A percentile compares a stretch with the other conserved stretches of the same genome.
Conservation (phyloP, 2,888 invertebrate species). For the Agrochola macilenta region DNA sequence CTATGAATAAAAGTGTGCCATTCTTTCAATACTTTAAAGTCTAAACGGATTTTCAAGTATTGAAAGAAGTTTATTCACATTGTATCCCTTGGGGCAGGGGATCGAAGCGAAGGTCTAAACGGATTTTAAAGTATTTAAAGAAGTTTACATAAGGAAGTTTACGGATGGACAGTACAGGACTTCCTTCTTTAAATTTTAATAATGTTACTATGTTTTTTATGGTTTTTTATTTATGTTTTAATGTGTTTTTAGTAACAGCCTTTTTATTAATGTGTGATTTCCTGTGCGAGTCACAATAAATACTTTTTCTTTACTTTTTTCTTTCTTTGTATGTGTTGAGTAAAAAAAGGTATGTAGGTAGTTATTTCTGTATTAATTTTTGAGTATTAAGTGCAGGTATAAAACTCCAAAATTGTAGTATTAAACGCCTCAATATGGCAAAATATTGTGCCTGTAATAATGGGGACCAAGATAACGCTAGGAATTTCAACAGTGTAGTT, state of each 20-base stretch:
- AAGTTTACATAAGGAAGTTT: neutral
- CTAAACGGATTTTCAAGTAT: no score
- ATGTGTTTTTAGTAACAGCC: no score
- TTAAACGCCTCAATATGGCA: neutral
- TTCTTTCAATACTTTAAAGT: no score
- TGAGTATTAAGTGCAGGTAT: neutral
- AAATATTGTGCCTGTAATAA: neutral
- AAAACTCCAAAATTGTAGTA: neutral
- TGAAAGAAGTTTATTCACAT: conserved; percentile 31
- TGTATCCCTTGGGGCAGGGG: neutral
- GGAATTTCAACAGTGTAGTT: neutral
- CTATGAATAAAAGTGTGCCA: conserved; percentile 48
- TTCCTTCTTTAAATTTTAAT: no score
- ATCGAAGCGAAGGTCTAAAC: conserved; percentile 19
- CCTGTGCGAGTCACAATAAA: no score
- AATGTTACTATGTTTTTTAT: no score
- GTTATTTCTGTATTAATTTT: neutral
- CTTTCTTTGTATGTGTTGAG: neutral
- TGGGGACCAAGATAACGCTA: neutral
- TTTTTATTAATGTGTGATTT: no score
- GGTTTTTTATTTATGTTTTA: no score
- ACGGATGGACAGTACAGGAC: no score
- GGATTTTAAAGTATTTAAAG: conserved; percentile 30
- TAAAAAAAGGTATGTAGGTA: neutral
- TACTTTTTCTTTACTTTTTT: no score